Percentiles rank a stretch among this genome's conserved stretches.
These are phyloP conservation scores for Cheilosia soror DNA, from an alignment of 2,888 invertebrate genomes.

Conservation along the genomic window DNA sequence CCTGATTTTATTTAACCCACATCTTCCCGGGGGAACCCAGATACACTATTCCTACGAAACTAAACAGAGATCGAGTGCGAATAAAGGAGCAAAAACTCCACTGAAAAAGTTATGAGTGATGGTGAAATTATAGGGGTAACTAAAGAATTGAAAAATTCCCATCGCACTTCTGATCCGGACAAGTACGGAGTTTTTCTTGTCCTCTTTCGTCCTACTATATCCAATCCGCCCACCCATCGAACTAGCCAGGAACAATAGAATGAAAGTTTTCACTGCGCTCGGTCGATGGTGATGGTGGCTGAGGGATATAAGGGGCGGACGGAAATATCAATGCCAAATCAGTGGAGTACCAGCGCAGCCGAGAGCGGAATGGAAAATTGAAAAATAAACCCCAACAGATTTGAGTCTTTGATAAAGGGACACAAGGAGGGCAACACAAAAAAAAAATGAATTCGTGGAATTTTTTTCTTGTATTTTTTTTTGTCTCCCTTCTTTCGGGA, in stretches of 20 bases:
- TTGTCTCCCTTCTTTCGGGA: not conserved
- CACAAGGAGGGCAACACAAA: constrained; percentile 42
- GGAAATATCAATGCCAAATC: constrained; percentile 68
- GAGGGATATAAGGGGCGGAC: not conserved
- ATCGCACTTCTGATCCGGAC: constrained; percentile 67
- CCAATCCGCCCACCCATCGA: not conserved
- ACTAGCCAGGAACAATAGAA: constrained; percentile 12
- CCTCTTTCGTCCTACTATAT: not conserved
- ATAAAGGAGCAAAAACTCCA: constrained; percentile 47
- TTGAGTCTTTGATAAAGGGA: constrained; percentile 68
- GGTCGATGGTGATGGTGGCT: not conserved
- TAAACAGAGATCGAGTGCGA: constrained; percentile 30
- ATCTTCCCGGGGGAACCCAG: constrained; percentile 30
- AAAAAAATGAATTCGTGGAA: constrained; percentile 46
- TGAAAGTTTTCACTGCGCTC: constrained; percentile 33
- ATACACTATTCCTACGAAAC: constrained; percentile 30
- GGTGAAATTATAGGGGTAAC: constrained; percentile 72
- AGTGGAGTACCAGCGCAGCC: constrained; percentile 9
- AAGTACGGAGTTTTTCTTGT: constrained; percentile 29
- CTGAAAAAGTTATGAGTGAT: constrained; percentile 70
- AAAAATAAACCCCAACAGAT: constrained; percentile 75
- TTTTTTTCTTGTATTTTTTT: constrained; percentile 19
- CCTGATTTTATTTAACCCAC: constrained; percentile 71
- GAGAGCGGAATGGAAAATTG: constrained; percentile 63
- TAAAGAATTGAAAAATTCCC: constrained; percentile 72